Percentiles rank a stretch among this genome's conserved stretches.
Conservation (phyloP, 2,113 vertebrate genomes). For the Oryzias javanicus region DNA sequence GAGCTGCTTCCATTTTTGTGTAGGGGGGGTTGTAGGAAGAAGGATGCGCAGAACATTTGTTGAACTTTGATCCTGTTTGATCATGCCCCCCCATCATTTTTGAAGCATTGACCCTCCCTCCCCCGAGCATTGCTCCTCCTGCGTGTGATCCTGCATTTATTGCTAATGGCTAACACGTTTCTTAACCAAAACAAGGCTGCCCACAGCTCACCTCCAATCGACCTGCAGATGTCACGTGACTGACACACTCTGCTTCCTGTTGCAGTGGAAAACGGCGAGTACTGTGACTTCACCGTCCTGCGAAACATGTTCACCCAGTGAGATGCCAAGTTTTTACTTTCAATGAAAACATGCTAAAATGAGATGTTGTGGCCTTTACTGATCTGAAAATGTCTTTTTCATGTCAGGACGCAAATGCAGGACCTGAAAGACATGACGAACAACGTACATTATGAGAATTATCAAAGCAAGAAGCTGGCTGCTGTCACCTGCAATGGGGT, state of each 20-base stretch:
- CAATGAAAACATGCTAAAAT: background rate
- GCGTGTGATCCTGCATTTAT: background rate
- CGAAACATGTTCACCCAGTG: conserved; percentile 84
- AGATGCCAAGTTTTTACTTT: conserved; percentile 6
- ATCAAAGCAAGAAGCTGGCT: conserved; percentile 80
- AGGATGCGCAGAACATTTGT: too few species aligned
- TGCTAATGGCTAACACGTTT: background rate
- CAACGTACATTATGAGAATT: conserved; percentile 84
- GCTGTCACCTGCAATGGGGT: conserved; percentile 82
- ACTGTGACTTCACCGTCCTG: conserved; percentile 82
- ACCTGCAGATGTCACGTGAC: too few species aligned
- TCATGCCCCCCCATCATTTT: conserved; percentile 21
- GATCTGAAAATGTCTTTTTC: background rate
- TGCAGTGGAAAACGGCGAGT: conserved; percentile 83
- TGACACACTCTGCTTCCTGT: conserved; percentile 15
- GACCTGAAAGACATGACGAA: conserved; percentile 84
- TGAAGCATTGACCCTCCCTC: background rate
- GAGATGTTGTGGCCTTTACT: background rate
- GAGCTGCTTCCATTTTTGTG: too few species aligned
- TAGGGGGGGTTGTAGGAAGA: too few species aligned
- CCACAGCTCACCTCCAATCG: too few species aligned
- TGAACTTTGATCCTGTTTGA: conserved; percentile 29
- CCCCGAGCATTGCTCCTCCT: background rate
- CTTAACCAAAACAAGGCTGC: too few species aligned
- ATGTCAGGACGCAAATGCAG: conserved; percentile 80